Conservation (phyloP, 2,888 invertebrate species). For the Ctena decussata region DNA sequence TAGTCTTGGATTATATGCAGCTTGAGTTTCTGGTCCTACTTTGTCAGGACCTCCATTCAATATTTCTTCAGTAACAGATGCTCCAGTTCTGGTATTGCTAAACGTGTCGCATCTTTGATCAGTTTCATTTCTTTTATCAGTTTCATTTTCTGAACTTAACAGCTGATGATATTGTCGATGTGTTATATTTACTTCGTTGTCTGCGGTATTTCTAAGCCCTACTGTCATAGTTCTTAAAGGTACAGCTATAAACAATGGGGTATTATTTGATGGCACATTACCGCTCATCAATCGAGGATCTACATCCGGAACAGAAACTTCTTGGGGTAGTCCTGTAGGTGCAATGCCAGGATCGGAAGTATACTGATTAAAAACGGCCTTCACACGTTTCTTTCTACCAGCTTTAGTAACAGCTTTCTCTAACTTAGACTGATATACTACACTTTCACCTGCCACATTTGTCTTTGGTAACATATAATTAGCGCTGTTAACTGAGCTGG, state of each 20-base stretch:
- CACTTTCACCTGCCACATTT: constrained; percentile 4
- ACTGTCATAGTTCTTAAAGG: background rate
- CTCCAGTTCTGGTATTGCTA: background rate
- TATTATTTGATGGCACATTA: background rate
- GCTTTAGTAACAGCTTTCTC: constrained; percentile 47
- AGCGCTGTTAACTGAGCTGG: background rate
- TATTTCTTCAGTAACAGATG: background rate
- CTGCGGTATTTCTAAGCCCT: background rate
- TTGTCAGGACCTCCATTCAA: background rate
- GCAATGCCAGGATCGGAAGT: background rate
- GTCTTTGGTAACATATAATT: too few relatives aligned
- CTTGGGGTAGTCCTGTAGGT: background rate
- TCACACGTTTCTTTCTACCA: background rate
- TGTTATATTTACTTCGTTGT: background rate
- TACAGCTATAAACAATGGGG: background rate
- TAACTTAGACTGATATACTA: constrained; percentile 56
- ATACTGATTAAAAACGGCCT: background rate
- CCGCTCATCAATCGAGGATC: background rate
- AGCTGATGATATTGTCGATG: background rate
- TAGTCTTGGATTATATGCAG: background rate
- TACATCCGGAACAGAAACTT: background rate
- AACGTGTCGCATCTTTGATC: background rate
- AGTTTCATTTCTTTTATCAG: background rate
- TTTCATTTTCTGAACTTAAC: background rate
- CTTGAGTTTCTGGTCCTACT: background rate